Evolutionary conservation across 1,140 invertebrate species (phyloP).

Genomic region (Ceratosolen fusciceps): DNA sequence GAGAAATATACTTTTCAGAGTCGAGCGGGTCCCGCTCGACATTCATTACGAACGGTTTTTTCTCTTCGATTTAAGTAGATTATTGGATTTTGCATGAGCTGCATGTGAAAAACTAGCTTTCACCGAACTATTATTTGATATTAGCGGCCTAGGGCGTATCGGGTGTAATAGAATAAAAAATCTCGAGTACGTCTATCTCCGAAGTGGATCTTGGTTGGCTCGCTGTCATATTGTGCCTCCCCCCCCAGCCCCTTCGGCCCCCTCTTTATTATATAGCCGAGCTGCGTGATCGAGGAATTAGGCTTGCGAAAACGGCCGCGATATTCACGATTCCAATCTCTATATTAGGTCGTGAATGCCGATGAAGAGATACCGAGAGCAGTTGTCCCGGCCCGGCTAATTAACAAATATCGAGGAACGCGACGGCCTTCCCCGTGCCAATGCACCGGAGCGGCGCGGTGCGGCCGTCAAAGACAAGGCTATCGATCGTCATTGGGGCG

Average conservation of each 20-base stretch:
- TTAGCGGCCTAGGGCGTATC: not conserved
- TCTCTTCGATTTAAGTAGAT: not conserved
- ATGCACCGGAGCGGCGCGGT: not conserved
- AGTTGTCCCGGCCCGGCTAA: not conserved
- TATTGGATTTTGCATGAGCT: too few relatives aligned
- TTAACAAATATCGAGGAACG: not conserved
- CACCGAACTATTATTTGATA: not conserved
- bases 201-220: not conserved
- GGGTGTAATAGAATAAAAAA: not conserved
- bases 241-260: too few relatives aligned
- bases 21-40: not conserved
- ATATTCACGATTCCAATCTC: not conserved
- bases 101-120: not conserved
- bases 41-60: not conserved
- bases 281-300: not conserved
- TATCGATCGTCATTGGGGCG: too few relatives aligned
- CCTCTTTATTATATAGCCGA: not conserved
- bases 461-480: too few relatives aligned
- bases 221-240: not conserved
- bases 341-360: not conserved
- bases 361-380: not conserved
- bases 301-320: not conserved
- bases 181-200: not conserved
- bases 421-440: too few relatives aligned
- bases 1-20: not conserved